Base-by-base conservation (phyloP, 2,797 vertebrate species). In the Steatocranus sp. region DNA sequence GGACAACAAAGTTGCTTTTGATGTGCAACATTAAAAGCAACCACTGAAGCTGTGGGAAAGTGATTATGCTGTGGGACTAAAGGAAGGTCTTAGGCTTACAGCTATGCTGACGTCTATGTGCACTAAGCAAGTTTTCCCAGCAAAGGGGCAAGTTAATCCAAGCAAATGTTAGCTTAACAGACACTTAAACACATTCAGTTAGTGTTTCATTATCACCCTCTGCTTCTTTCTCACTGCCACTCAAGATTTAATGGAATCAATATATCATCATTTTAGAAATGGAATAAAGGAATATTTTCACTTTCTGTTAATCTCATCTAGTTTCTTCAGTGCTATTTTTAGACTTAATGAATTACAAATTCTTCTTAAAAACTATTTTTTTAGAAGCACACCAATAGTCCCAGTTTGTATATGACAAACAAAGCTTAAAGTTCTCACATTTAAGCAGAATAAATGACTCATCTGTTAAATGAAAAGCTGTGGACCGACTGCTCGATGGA, bases 71-170 rank as follows among this genome's bases (percentile, higher is more conserved):
- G 76, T 4, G 63, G 36, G 12, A 41, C 70, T 76, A 3, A 54
- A 70, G 32, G 12, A 27, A 43, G n/a, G 23, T 76, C 2, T 20
- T 18, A n/a, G 23, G 38, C 14, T 36, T 58, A 58, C 18, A 6
- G 41, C 56, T 34, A 6, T 23, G 11, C 41, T 61, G 53, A 58
- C 6, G n/a, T 70, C 10, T 6, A 1, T 5, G 56, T 61, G 38
- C 14, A 1, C 38, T 68, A 68, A 43, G 38, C 36, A 68, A 10
- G 12, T 68, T 68, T 68, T 68, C 43, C 58, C 56, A 14, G 11
- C 53, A 23, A 82, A 74, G 17, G 56, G 43, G 58, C 32, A 75
- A 80, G 76, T 82, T 89, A 87, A 91, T 89, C 75, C 79, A 46
- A 17, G 73, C 43, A 49, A 48, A 36, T 75, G 63, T 20, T 12